These are phyloP conservation scores for Gymnocypris eckloni DNA, from an alignment of 2,797 vertebrate genomes.

Conservation along the genomic window DNA sequence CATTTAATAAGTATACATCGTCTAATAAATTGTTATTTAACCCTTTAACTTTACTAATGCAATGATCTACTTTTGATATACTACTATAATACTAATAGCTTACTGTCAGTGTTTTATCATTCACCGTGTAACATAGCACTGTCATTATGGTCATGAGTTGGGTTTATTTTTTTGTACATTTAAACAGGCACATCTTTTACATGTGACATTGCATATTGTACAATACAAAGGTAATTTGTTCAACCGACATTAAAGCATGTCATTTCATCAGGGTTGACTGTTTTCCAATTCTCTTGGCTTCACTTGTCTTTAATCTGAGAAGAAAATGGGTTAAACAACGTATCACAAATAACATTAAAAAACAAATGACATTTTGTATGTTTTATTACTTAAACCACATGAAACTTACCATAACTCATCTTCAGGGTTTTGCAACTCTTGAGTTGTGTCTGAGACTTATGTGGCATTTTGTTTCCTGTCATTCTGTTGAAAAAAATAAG, in stretches of 20 bases:
- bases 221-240: background rate
- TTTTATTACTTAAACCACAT: background rate
- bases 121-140: background rate
- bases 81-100: background rate
- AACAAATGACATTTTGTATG: background rate
- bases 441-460: background rate
- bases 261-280: background rate
- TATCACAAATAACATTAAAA: background rate
- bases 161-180: slow-evolving; percentile 72
- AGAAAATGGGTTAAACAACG: background rate
- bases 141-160: background rate
- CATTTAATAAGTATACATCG: background rate
- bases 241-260: background rate
- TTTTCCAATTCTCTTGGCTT: background rate
- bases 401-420: background rate
- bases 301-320: background rate
- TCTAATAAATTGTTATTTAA: background rate
- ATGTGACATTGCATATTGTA: background rate
- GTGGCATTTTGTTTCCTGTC: background rate
- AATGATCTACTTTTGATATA: background rate
- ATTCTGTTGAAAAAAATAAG: background rate
- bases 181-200: slow-evolving; percentile 51
- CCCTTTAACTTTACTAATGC: background rate
- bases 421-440: background rate
- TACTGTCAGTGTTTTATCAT: background rate